Evolutionary conservation across 1,140 invertebrate genomes (phyloP).

Genomic region (Brachionus asplanchnoidis): DNA sequence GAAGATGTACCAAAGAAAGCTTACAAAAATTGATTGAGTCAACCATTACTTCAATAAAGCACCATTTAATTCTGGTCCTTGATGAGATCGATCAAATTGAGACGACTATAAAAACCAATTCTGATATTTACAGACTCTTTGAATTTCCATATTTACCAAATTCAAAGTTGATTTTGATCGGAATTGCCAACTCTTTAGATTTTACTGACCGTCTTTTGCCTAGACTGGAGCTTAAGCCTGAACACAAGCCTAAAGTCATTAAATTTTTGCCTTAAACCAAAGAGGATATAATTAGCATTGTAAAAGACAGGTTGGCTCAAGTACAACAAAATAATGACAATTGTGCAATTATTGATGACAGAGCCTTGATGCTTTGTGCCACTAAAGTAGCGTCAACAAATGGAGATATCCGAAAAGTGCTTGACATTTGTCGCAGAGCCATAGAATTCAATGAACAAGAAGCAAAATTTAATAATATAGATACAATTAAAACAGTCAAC

Average conservation of each 20-base stretch:
- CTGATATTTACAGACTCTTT: constrained; percentile 84
- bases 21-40: not conserved
- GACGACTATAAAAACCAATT: constrained; percentile 69
- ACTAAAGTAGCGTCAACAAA: constrained; percentile 88
- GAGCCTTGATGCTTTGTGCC: constrained; percentile 80
- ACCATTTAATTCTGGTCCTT: constrained; percentile 67
- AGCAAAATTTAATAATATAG: not conserved
- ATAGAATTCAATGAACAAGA: constrained; percentile 46
- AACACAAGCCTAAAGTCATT: constrained; percentile 63
- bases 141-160: constrained; percentile 74
- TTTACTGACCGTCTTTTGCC: constrained; percentile 83
- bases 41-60: not conserved
- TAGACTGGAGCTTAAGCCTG: constrained; percentile 66
- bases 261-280: constrained; percentile 88
- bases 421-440: constrained; percentile 73
- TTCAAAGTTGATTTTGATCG: constrained; percentile 75
- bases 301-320: constrained; percentile 66
- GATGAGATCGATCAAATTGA: constrained; percentile 91
- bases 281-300: constrained; percentile 79
- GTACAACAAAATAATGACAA: constrained; percentile 6
- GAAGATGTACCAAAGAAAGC: constrained; percentile 5
- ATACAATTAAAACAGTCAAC: constrained; percentile 57
- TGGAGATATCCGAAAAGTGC: constrained; percentile 83
- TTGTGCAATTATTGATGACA: constrained; percentile 43
- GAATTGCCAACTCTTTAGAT: constrained; percentile 92